Evolutionary conservation across 2,888 invertebrate genomes (phyloP).

Genomic region (Cynaeus angustus): DNA sequence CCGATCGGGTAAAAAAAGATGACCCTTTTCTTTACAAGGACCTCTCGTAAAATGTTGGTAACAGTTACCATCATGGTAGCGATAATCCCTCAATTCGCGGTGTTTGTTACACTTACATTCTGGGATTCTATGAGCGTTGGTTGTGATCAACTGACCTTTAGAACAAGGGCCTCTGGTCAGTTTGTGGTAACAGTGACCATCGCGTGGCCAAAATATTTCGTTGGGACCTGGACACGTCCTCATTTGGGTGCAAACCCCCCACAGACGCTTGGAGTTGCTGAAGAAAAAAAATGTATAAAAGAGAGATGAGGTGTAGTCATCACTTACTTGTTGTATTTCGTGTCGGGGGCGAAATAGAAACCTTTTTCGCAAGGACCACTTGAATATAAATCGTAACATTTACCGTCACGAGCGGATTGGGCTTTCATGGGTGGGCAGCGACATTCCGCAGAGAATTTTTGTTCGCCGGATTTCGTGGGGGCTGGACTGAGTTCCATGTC

Average conservation of each 20-base stretch:
- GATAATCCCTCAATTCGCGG: constrained; percentile 71
- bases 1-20: constrained; percentile 84
- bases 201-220: constrained; percentile 85
- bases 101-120: constrained; percentile 74
- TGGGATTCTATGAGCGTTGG: constrained; percentile 77
- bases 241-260: constrained; percentile 83
- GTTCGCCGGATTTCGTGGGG: constrained; percentile 68
- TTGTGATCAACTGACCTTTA: constrained; percentile 80
- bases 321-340: constrained; percentile 57
- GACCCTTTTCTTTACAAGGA: constrained; percentile 84
- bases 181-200: constrained; percentile 83
- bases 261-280: constrained; percentile 72
- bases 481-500: constrained; percentile 88
- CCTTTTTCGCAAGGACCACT: constrained; percentile 83
- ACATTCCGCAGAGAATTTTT: constrained; percentile 81
- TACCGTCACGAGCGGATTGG: constrained; percentile 79
- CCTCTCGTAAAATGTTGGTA: constrained; percentile 87
- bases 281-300: no score
- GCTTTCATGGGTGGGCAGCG: constrained; percentile 88
- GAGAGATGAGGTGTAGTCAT: constrained; percentile 59
- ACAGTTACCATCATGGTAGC: constrained; percentile 76
- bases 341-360: constrained; percentile 83
- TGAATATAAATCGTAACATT: constrained; percentile 84
- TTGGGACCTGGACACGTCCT: constrained; percentile 78
- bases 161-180: constrained; percentile 85